Conservation (phyloP, 2,797 vertebrate genomes). For the Galagoides demidoff region DNA sequence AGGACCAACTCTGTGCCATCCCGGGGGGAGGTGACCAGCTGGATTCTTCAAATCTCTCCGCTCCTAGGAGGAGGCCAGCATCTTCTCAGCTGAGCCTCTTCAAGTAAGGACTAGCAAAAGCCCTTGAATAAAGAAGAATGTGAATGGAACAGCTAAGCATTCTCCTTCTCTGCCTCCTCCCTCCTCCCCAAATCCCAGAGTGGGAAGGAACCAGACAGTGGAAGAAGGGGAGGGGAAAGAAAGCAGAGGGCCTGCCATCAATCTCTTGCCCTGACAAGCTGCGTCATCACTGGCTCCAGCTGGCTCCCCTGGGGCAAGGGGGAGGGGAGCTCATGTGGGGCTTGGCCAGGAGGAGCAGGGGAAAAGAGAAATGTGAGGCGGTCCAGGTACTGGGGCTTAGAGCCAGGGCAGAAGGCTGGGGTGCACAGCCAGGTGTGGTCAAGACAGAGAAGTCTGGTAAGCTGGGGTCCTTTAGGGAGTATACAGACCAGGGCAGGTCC, state of each 20-base stretch:
- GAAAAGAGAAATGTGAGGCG: background rate
- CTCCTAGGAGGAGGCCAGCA: background rate
- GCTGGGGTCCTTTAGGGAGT: background rate
- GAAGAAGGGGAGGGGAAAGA: slow-evolving; percentile 49
- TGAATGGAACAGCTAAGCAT: slow-evolving; percentile 48
- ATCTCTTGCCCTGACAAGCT: slow-evolving; percentile 56
- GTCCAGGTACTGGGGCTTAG: background rate
- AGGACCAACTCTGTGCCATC: background rate
- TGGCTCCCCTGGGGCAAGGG: slow-evolving; percentile 33
- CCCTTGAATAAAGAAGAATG: slow-evolving; percentile 61
- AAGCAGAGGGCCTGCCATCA: slow-evolving; percentile 54
- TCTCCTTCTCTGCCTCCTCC: slow-evolving; percentile 36
- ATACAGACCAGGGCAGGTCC: background rate
- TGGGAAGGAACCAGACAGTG: slow-evolving; percentile 79
- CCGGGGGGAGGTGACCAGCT: background rate
- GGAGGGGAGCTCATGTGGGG: background rate
- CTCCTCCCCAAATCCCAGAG: slow-evolving; percentile 60
- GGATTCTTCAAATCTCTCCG: background rate
- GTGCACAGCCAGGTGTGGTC: background rate
- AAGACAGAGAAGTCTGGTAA: background rate
- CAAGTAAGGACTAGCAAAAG: slow-evolving; percentile 44
- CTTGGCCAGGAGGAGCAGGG: background rate
- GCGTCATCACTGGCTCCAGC: slow-evolving; percentile 48
- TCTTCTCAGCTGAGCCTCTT: slow-evolving; percentile 36
- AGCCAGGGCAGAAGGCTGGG: background rate